Evolutionary conservation across 2,797 vertebrate genomes (phyloP).

Genomic region (Typhlichthys eigenmanni): DNA sequence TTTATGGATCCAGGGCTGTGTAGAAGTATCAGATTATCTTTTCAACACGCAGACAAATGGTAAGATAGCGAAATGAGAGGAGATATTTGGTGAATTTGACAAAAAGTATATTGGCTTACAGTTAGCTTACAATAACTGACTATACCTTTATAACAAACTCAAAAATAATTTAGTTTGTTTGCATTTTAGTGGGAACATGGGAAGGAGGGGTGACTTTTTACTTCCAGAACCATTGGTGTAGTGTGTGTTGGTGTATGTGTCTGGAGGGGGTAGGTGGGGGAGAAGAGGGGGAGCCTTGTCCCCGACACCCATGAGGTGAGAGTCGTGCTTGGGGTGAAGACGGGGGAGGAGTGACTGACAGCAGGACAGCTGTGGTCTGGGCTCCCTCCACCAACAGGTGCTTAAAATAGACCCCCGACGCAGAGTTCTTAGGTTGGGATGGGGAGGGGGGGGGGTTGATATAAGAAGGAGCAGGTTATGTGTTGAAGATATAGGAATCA

Average conservation of each 20-base stretch:
- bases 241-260: background rate
- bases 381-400: conserved; percentile 67
- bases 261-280: background rate
- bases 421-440: background rate
- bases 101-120: no score
- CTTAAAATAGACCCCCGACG: conserved; percentile 71
- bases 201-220: no score
- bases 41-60: no score
- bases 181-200: no score
- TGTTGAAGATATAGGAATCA: background rate
- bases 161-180: no score
- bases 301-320: background rate
- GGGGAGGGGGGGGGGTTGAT: background rate
- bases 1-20: no score
- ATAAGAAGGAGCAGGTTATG: background rate
- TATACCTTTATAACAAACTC: no score
- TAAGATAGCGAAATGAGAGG: no score
- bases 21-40: no score
- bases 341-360: conserved; percentile 67
- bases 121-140: no score
- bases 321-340: background rate
- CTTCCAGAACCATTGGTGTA: background rate
- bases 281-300: no score
- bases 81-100: no score
- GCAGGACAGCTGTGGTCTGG: conserved; percentile 75